These are phyloP conservation scores for Pogonognathellus flavescens DNA, from an alignment of 1,140 invertebrate species.

Conservation along the genomic window DNA sequence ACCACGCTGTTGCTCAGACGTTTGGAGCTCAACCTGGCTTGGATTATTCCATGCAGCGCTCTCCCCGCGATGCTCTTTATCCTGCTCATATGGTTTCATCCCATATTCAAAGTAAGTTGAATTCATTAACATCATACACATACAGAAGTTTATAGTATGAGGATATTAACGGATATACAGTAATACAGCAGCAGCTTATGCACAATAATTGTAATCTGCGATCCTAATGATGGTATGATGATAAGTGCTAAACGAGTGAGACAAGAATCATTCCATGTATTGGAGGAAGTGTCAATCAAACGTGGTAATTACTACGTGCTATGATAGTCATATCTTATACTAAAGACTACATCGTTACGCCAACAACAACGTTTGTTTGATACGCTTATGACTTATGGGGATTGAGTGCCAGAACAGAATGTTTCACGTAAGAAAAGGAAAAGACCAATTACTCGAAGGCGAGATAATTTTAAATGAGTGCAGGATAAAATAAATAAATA, in stretches of 20 bases:
- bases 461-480: too few species aligned
- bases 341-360: too few species aligned
- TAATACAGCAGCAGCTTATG: background rate
- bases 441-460: too few species aligned
- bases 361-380: too few species aligned
- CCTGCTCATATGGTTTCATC: slow-evolving; percentile 73
- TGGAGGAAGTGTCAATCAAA: slow-evolving; percentile 36
- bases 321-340: background rate
- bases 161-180: background rate
- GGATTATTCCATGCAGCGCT: slow-evolving; percentile 81
- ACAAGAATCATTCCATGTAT: slow-evolving; percentile 12
- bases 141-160: too few species aligned
- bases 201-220: background rate
- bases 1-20: slow-evolving; percentile 57
- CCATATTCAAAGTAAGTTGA: slow-evolving; percentile 71
- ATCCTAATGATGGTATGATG: background rate
- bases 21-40: slow-evolving; percentile 75
- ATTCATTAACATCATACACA: background rate
- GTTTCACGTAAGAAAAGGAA: too few species aligned
- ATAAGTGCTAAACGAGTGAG: slow-evolving; percentile 23
- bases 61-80: slow-evolving; percentile 65
- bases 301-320: slow-evolving; percentile 12
- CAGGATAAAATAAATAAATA: too few species aligned
- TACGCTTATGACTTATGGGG: too few species aligned
- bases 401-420: too few species aligned